A percentile compares a stretch with the other conserved stretches of the same genome.
Evolutionary conservation across 2,888 invertebrate species (phyloP).

Genomic region (Tyria jacobaeae): DNA sequence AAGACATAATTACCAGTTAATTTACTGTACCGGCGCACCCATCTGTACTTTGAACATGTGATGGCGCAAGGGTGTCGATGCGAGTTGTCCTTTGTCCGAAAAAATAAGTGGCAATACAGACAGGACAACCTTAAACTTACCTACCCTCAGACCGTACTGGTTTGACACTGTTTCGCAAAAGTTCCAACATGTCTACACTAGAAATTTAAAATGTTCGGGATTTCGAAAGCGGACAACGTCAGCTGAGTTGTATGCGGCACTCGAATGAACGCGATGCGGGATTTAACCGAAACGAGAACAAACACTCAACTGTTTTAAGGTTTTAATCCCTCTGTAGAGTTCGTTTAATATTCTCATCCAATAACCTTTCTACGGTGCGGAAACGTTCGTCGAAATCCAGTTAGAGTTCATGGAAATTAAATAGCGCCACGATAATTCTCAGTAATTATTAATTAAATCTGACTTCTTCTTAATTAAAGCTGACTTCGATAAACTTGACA

Average conservation of each 20-base stretch:
- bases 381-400: neutral
- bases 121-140: slow-evolving; percentile 42
- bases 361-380: neutral
- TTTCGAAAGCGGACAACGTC: slow-evolving; percentile 56
- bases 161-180: slow-evolving; percentile 51
- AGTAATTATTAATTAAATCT: no score
- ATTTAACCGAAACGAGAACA: slow-evolving; percentile 47
- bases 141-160: slow-evolving; percentile 47
- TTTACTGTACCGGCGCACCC: no score
- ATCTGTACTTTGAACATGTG: no score
- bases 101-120: slow-evolving; percentile 28
- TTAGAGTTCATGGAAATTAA: no score
- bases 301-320: slow-evolving; percentile 32
- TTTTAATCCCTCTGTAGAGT: slow-evolving; percentile 29
- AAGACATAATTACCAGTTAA: no score
- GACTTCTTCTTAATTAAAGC: no score
- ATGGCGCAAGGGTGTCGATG: no score
- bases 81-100: no score
- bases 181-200: slow-evolving; percentile 54
- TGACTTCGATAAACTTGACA: no score
- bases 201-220: slow-evolving; percentile 60
- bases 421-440: no score
- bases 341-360: neutral
- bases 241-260: slow-evolving; percentile 53
- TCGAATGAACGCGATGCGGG: slow-evolving; percentile 54